A percentile compares a stretch with the other conserved stretches of the same genome.
Evolutionary conservation across 2,888 invertebrate species (phyloP).

Genomic region (Temnothorax unifasciatus): DNA sequence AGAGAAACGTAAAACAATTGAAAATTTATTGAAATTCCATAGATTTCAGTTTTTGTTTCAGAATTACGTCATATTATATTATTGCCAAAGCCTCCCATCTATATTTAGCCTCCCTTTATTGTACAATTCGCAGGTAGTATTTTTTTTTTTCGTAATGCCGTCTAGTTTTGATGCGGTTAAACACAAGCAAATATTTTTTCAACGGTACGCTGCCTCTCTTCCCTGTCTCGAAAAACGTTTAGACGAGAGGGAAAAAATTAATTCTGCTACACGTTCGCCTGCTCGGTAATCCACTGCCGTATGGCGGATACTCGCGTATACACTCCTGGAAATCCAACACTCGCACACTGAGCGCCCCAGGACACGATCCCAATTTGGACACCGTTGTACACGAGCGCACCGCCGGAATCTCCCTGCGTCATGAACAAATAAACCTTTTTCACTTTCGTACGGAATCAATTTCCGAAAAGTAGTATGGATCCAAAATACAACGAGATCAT

Average conservation of each 20-base stretch:
- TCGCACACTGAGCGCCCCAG: conserved; percentile 81
- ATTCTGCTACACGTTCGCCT: conserved; percentile 60
- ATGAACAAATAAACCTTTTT: conserved; percentile 49
- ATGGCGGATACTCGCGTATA: conserved; percentile 81
- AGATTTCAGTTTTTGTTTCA: neutral
- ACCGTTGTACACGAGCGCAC: conserved; percentile 79
- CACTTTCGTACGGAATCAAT: conserved; percentile 38
- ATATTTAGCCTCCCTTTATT: neutral
- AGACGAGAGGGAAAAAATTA: conserved; percentile 50
- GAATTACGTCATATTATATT: neutral
- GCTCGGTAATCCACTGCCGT: conserved; percentile 76
- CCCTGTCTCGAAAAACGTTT: conserved; percentile 11
- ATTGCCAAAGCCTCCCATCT: neutral
- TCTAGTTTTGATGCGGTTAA: conserved; percentile 22
- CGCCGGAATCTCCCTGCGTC: conserved; percentile 82
- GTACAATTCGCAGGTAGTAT: neutral
- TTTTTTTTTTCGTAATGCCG: conserved; percentile 20
- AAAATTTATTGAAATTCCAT: neutral
- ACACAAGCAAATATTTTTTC: conserved; percentile 49
- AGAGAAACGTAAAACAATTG: neutral
- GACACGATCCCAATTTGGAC: conserved; percentile 83
- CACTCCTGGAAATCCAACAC: conserved; percentile 82
- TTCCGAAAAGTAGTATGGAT: neutral
- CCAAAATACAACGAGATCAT: neutral
- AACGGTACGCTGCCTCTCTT: conserved; percentile 22